Evolutionary conservation across 2,797 vertebrate species (phyloP), one percentile per base, ranked within the genome.

Genomic region (Arctocebus calabarensis): DNA sequence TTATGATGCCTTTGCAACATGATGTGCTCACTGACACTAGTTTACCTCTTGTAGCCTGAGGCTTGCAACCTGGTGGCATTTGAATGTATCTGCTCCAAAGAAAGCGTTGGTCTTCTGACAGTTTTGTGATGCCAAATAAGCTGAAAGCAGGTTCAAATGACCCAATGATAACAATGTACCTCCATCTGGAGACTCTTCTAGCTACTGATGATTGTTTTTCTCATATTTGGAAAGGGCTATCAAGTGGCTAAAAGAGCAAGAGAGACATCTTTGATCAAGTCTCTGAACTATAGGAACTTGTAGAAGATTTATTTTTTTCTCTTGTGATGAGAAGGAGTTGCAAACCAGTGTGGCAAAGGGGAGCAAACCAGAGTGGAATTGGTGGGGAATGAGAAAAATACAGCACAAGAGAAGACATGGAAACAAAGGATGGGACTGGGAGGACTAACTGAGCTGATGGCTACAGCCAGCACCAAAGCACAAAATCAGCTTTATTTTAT

Each of bases 71-170:
- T 94, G 52, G 94, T 96, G 70, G 86, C 84, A 97, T 97, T 94
- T 87, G 88, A 97, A 79, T 90, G 34, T 75, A 93, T 59, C 55
- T 74, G 40, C 87, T 97, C 92, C 96, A 86, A 96, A 94, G 93
- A 96, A 87, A 94, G 84, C 29, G 94, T 55, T 85, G 96, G 82
- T 90, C 95, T 96, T 93, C 62, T 89, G 73, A 93, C 94, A 96
- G 37, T 17, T 97, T 96, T 94, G 84, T 97, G 96, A 96, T 95
- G 92, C 37, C 64, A 79, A 97, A 98, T 97, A 87, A 98, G 88
- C 74, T 66, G 84, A 96, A 97, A 98, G 78, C 77, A 97, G 94
- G 68, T 75, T 95, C 91, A 88, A 37, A 85, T 97, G 97, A 97
- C 93, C 84, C 55, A 22, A 90, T 52, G 86, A 88, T 96, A 97